Evolutionary conservation across 2,888 invertebrate genomes (phyloP), one percentile per base, ranked within the genome.

Genomic region (Rambutsinella grinnellia): DNA sequence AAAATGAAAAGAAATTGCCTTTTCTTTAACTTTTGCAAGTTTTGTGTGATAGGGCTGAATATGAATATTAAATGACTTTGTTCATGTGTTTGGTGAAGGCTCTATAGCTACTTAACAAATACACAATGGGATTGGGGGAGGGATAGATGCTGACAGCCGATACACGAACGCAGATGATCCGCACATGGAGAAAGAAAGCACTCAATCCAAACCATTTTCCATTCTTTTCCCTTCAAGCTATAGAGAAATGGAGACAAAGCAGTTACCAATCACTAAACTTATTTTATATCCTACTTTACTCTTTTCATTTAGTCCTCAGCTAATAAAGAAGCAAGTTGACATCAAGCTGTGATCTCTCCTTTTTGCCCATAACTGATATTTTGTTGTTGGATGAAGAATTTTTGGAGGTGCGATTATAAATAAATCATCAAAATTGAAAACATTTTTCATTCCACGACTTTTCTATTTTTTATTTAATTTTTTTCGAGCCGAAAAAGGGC

Each of bases 1-100:
- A n/a, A n/a, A n/a, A n/a, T n/a, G 36, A 36, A 36, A 36, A 13
- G 13, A 36, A 36, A 36, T 13, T 36, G 36, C 6, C 36, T 36
- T 65, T 19, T 65, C 28, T 63, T 60, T 57, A 19, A n/a, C n/a
- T n/a, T n/a, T n/a, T n/a, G n/a, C n/a, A 36, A 36, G 36, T 36
- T 36, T 36, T 36, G 36, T n/a, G n/a, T 36, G 36, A 36, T 56
- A 56, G 62, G 47, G 62, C 62, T 62, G 62, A 62, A 62, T 62
- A 70, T 70, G 70, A 70, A 70, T 70, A 70, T 70, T 70, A 70
- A 70, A 70, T 70, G 62, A 63, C 60, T 70, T 56, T 70, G 17
- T 24, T 70, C 62, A 60, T 62, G 47, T 27, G 54, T 27, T 70
- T 56, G 56, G 26, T 56, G 70, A 49, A 57, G 67, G 36, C 23